Evolutionary conservation across 2,113 vertebrate genomes (phyloP).

Genomic region (Neomonachus schauinslandi): DNA sequence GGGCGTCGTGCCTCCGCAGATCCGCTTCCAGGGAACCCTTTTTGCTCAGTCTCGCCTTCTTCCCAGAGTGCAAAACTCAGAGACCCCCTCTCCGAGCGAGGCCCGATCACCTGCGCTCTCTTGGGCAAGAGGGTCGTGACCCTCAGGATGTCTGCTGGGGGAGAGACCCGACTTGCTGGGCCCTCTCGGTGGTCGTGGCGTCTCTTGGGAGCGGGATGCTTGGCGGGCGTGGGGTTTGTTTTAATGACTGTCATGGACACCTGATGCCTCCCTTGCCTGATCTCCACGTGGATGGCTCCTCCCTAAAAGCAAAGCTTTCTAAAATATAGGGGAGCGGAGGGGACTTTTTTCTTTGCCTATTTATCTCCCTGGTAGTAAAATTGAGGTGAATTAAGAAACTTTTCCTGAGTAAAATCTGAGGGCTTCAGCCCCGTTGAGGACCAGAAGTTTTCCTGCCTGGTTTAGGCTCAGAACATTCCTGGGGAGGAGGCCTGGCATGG

Average conservation of each 20-base stretch:
- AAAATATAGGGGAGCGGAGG: background rate
- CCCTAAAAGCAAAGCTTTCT: background rate
- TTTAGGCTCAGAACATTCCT: background rate
- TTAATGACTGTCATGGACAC: background rate
- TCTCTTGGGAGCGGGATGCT: background rate
- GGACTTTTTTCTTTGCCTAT: background rate
- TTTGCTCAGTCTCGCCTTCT: background rate
- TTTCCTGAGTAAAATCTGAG: background rate
- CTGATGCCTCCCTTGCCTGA: background rate
- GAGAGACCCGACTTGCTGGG: background rate
- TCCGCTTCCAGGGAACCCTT: background rate
- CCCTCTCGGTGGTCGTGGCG: background rate
- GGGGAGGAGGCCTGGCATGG: background rate
- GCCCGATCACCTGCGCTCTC: background rate
- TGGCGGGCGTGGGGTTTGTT: background rate
- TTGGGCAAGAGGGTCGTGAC: background rate
- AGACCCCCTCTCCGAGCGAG: background rate
- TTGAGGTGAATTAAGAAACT: background rate
- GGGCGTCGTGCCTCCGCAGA: background rate
- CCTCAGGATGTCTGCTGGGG: background rate
- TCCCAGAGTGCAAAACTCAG: background rate
- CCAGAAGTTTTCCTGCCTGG: background rate
- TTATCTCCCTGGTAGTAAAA: background rate
- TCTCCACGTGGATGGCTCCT: background rate
- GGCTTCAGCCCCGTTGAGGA: background rate